Evolutionary conservation across 2,888 invertebrate genomes (phyloP).

Genomic region (Amphipoea lucens): DNA sequence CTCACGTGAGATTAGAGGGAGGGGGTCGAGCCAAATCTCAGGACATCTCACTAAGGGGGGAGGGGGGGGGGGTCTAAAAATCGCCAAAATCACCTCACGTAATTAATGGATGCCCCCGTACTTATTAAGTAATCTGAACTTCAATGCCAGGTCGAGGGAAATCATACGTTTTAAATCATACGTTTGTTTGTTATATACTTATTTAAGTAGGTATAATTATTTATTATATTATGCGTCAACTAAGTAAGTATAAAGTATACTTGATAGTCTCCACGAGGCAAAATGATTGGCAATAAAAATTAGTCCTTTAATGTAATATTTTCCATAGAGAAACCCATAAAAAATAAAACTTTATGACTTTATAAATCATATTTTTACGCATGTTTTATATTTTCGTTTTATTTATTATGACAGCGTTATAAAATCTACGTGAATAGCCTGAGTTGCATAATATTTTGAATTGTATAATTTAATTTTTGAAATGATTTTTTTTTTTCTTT

Average conservation of each 20-base stretch:
- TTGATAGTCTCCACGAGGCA: slow-evolving; percentile 11
- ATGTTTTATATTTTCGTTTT: neutral
- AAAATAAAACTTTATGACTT: slow-evolving; percentile 10
- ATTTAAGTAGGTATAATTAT: too few relatives aligned
- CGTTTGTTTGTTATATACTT: neutral
- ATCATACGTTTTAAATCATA: slow-evolving; percentile 1
- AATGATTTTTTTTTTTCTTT: too few relatives aligned
- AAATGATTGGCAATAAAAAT: slow-evolving; percentile 8
- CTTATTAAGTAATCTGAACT: neutral
- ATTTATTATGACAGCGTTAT: neutral
- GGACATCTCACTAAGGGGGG: too few relatives aligned
- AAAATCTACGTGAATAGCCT: neutral
- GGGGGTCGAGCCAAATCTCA: too few relatives aligned
- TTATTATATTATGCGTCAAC: too few relatives aligned
- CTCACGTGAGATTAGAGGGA: too few relatives aligned
- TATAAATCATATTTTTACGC: neutral
- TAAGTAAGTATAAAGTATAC: neutral
- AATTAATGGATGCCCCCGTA: too few relatives aligned
- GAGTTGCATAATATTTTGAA: slow-evolving; percentile 12
- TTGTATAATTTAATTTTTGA: too few relatives aligned
- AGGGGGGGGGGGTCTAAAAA: too few relatives aligned
- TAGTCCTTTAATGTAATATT: neutral
- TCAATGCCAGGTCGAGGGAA: neutral
- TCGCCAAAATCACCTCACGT: too few relatives aligned
- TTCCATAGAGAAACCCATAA: neutral